Base-by-base conservation (phyloP, 2,888 invertebrate species). In the Cerceris ruficornis region DNA sequence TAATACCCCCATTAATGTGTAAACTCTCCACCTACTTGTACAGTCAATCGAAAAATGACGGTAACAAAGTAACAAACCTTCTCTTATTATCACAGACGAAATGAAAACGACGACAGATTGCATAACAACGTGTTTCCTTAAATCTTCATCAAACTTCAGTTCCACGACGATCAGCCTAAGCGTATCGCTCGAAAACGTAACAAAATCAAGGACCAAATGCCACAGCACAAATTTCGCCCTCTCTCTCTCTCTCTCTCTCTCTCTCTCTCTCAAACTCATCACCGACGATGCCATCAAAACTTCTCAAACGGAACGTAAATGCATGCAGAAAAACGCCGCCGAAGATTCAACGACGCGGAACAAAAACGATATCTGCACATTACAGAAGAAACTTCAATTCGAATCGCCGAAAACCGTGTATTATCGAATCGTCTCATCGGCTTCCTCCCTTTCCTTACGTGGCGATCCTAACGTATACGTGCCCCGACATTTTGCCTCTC, bases 151-250 rank as follows among this genome's bases (percentile, higher is more conserved):
- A 17, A 4, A 17, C 55, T 6, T 55, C 17, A 7, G 11, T 7
- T 17, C 55, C 17, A 13, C 9, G 15, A 49, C 46, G 28, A 68
- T 54, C 15, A 17, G 50, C 14, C 58, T 15, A 28, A 75, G 49
- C 28, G 13, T 49, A 14, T 41, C 58, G 52, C 57, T 62, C 67
- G 39, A 42, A 41, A 13, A 52, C 41, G 68, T n/a, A n/a, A 39
- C n/a, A 11, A 46, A 43, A 59, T 17, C 13, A 39, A 42, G 41
- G 54, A 50, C 52, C 6, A 59, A 64, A 46, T 17, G 55, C 28
- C 74, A 14, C 14, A 68, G 41, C 68, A 46, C 52, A 7, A 13
- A 61, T 6, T 13, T n/a, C 7, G n/a, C 7, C 28, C 0, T 15
- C 15, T 28, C 28, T 28, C 28, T 28, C 28, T 28, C 28, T 15